These are phyloP conservation scores for Apodemia mormo DNA, from an alignment of 2,888 invertebrate species.

Conservation along the genomic window DNA sequence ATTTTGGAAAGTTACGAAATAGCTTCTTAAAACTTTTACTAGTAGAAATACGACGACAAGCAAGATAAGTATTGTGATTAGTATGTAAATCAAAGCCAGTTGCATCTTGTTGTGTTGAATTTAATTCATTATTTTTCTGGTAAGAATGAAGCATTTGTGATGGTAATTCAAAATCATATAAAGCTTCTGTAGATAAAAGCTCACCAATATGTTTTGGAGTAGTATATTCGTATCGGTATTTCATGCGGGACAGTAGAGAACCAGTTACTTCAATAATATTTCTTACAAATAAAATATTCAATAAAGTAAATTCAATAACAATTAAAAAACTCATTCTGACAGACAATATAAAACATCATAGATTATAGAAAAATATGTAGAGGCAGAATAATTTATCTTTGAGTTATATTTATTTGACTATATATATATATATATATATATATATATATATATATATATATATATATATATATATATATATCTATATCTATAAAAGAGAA, in stretches of 20 bases:
- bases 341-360: background rate
- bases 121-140: background rate
- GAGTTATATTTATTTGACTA: too few species aligned
- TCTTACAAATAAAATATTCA: background rate
- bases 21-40: too few species aligned
- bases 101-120: slow-evolving; percentile 21
- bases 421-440: too few species aligned
- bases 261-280: slow-evolving; percentile 13
- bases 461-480: too few species aligned
- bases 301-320: slow-evolving; percentile 1
- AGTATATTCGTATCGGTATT: slow-evolving; percentile 38
- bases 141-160: background rate
- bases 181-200: slow-evolving; percentile 28
- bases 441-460: too few species aligned
- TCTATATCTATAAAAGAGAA: too few species aligned
- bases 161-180: slow-evolving; percentile 34
- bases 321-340: slow-evolving; percentile 7
- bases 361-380: too few species aligned
- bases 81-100: background rate
- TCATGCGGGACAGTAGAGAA: slow-evolving; percentile 36
- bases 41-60: background rate
- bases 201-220: slow-evolving; percentile 25
- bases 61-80: background rate
- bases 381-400: too few species aligned
- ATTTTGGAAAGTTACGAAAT: too few species aligned